Evolutionary conservation across 2,113 vertebrate species (phyloP), one percentile per base, ranked within the genome.

Genomic region (Catharus minimus): DNA sequence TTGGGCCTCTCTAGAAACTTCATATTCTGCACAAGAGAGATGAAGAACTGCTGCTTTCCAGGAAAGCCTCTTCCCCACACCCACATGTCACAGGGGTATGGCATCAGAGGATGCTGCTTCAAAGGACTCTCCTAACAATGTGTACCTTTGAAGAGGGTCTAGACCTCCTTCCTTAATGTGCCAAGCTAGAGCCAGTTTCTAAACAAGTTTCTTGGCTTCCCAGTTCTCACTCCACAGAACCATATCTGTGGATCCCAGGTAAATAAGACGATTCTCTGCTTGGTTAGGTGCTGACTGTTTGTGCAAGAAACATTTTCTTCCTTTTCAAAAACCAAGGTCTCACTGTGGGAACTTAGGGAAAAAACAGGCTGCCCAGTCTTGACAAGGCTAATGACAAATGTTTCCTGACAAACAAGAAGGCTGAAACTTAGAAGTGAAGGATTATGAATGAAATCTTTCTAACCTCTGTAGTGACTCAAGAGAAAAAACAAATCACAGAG

Each of bases 61-160:
- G 46, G 58, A 46, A 18, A 75, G 33, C 30, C 22, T 58, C 23
- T 52, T 60, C 26, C 27, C 47, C 27, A 55, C n/a, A 58, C 7
- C 8, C n/a, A 28, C 13, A 4, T 17, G 20, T 26, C 28, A 62
- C 15, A 49, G 32, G 10, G 15, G 53, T 72, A 53, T 0, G 0
- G 27, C 10, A 53, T 49, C 53, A 76, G 36, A 61, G 32, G 69
- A 27, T n/a, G 36, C 36, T 67, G 3, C 36, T 68, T 64, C 57
- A 47, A 49, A 75, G 52, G 27, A 52, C 41, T 28, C 8, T 1
- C 14, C 36, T 36, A 41, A 49, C 5, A 56, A 24, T 7, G 33
- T 5, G 28, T 19, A 21, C 13, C 14, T 68, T 46, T 38, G 27
- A 56, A 65, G 28, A 53, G 17, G 19, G 41, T 30, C 41, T 36